Evolutionary conservation across 37 sponge, comb jelly and placozoan species (phyloP).

Genomic region (Ephydatia muelleri): DNA sequence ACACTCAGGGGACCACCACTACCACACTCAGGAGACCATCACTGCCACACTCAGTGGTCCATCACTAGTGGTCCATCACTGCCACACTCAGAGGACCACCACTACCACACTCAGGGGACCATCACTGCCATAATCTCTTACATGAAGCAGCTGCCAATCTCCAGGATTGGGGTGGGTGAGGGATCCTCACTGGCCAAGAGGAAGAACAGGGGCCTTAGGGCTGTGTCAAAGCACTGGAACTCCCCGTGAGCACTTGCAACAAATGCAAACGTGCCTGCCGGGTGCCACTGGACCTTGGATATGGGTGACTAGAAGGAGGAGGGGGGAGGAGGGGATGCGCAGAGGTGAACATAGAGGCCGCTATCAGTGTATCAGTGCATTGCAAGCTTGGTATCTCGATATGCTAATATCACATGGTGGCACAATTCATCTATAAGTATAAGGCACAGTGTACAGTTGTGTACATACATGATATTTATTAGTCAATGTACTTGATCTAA

Average conservation of each 20-base stretch:
- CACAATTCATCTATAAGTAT: too few relatives aligned
- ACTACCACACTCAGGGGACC: too few relatives aligned
- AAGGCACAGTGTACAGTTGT: too few relatives aligned
- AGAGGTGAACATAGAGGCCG: background rate
- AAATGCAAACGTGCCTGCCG: constrained; percentile 58
- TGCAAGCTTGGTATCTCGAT: background rate
- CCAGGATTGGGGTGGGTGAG: constrained; percentile 26
- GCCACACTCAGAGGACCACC: too few relatives aligned
- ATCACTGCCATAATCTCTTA: too few relatives aligned
- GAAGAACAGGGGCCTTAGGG: constrained; percentile 45
- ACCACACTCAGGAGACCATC: background rate
- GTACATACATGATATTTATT: too few relatives aligned
- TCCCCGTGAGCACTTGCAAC: constrained; percentile 47
- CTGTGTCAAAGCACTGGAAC: constrained; percentile 68
- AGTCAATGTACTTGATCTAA: too few relatives aligned
- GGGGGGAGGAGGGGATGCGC: background rate
- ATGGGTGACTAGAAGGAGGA: constrained; percentile 42
- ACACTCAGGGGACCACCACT: too few relatives aligned
- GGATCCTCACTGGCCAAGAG: constrained; percentile 41
- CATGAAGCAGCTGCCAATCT: constrained; percentile 33
- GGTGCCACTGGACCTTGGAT: constrained; percentile 63
- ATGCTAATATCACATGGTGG: background rate
- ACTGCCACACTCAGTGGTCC: too few relatives aligned
- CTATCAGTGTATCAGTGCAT: background rate
- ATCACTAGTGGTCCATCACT: too few relatives aligned